Base-by-base conservation (phyloP, 2,113 vertebrate genomes). In the Sterrhoptilus dennistouni region DNA sequence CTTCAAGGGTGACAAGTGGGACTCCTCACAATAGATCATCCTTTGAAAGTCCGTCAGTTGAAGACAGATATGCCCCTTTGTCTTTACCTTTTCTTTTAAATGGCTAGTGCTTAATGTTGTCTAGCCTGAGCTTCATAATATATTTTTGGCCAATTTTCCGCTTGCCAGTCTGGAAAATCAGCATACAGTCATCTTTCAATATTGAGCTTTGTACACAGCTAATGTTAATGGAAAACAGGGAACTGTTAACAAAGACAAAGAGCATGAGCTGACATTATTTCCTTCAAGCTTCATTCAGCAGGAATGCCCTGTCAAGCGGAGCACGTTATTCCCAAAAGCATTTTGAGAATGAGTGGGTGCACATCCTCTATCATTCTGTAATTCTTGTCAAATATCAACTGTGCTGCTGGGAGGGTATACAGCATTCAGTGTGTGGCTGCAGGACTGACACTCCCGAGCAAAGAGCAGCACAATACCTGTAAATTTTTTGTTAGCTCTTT, bases 141-240 rank as follows among this genome's bases (percentile, higher is more conserved):
- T 72, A 35, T 89, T 91, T 96, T 87, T 93, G 74, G 87, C 69
- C 72, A 89, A 96, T 97, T 97, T 96, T 96, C 93, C 2, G 65
- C 94, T 91, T 87, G 70, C 81, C 81, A 85, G 81, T 87, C 87
- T 69, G 70, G 87, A 95, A 97, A 96, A 95, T 95, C 83, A 96
- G 65, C 65, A 36, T 35, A 82, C 52, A 89, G 61, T 36, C 77
- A 91, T 93, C 78, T 93, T 93, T 89, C 87, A 75, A 29, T 47
- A 82, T 24, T 50, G 91, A 91, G 81, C 61, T 95, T 82, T 52
- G 87, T 96, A 96, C 69, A 93, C 70, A 91, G 72, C 44, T 74
- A 91, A 87, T 40, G 49, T 64, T 92, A 92, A 92, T 74, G 53
- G 74, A 91, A 76, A 95, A 91, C 78, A 85, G 3, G 1, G 56